Base-by-base conservation (phyloP, 2,113 vertebrate species). In the Atrichornis clamosus region DNA sequence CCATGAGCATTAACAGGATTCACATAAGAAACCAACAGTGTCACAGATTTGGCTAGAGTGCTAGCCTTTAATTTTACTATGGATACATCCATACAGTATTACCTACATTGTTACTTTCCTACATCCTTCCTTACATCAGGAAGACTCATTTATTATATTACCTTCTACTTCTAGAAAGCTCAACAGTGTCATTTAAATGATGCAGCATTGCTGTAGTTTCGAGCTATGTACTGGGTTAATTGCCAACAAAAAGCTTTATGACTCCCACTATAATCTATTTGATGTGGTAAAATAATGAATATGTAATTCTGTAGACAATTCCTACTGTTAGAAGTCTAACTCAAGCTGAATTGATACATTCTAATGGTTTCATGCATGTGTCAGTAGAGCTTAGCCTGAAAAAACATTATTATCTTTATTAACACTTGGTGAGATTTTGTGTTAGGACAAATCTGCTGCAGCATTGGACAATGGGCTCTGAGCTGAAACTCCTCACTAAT, bases 231-330 rank as follows among this genome's bases (percentile, higher is more conserved):
- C 42, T 49, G 18, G 23, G 58, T 78, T 94, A 94, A 67, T 81
- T 53, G 64, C 80, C 64, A 68, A 89, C 60, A 78, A 68, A 88
- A 74, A 84, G 10, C 56, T 84, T 64, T 72, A 5, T 73, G 56
- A 92, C 90, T 88, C 33, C 42, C 11, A 7, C 35, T 86, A 12
- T 37, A 63, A 83, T 73, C 30, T 91, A 74, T 70, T 35, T 90
- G 56, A 90, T 75, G 58, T 64, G 37, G 41, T 70, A 81, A 93
- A 94, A 94, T 52, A 90, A 95, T 75, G 62, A 89, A 64, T 84
- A 84, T 20, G 24, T 72, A 81, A 84, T 72, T 92, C 85, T 74
- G 35, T 42, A 90, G 75, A 63, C 75, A 69, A 21, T 90, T 68
- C 14, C 70, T 79, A 21, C 35, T 75, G 32, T 78, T 64, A 56